phyloP scores from a whole-genome alignment of 1,140 invertebrate genomes.

The Ostrea denselamellosa region DNA sequence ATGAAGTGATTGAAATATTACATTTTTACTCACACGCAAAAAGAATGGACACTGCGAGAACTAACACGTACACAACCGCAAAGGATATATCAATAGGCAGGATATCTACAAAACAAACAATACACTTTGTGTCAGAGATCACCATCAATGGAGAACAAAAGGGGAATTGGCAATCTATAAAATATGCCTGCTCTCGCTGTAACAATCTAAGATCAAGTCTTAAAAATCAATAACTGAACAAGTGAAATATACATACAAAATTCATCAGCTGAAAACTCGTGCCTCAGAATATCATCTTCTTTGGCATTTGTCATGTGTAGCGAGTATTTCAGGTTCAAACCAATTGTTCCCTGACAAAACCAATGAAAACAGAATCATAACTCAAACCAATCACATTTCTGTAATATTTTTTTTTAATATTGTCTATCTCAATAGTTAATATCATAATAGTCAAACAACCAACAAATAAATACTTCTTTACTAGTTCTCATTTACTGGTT shows the following conservation, averaged over 20 bases:
- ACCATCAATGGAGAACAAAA: not conserved
- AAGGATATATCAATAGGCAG: constrained; percentile 79
- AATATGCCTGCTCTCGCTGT: not conserved
- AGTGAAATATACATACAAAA: constrained; percentile 87
- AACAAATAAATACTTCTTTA: too few relatives aligned
- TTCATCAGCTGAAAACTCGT: constrained; percentile 95
- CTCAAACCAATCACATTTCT: too few relatives aligned
- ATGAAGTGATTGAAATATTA: not conserved
- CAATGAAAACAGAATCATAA: not conserved
- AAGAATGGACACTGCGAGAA: constrained; percentile 69
- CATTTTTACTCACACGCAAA: constrained; percentile 52
- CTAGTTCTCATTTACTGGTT: too few relatives aligned
- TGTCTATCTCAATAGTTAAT: too few relatives aligned
- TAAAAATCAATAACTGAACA: not conserved
- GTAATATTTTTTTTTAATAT: too few relatives aligned
- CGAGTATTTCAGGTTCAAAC: constrained; percentile 24
- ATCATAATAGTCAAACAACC: too few relatives aligned
- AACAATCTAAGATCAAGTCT: not conserved
- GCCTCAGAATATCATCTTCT: constrained; percentile 86
- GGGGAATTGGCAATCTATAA: not conserved
- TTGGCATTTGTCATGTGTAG: constrained; percentile 43
- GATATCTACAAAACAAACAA: constrained; percentile 75
- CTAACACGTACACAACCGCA: constrained; percentile 69
- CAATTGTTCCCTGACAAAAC: constrained; percentile 20
- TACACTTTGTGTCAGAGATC: not conserved